phyloP scores from a whole-genome alignment of 2,888 invertebrate genomes.

The Argyresthia albistria region DNA sequence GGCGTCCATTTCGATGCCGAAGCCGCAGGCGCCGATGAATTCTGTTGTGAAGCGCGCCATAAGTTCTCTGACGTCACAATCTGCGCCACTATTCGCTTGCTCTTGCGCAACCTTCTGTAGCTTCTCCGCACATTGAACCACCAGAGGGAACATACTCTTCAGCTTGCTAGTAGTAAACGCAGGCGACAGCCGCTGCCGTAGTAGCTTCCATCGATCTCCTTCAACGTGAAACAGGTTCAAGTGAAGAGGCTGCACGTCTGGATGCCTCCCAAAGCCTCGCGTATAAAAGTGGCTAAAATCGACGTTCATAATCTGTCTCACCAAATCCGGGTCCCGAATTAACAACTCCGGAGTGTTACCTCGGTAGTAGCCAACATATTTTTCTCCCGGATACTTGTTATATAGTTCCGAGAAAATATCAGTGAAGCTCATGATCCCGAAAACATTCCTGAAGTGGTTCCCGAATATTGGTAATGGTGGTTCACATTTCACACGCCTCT shows the following conservation, averaged over 20 bases:
- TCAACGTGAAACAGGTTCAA: constrained; percentile 6
- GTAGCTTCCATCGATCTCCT: constrained; percentile 7
- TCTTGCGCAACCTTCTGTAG: neutral
- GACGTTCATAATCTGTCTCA: constrained; percentile 3
- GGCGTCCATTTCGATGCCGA: constrained; percentile 9
- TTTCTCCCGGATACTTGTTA: constrained; percentile 4
- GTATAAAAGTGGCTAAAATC: constrained; percentile 6
- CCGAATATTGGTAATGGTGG: constrained; percentile 37
- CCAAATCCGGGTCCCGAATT: constrained; percentile 9
- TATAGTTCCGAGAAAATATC: constrained; percentile 2
- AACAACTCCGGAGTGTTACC: constrained; percentile 7
- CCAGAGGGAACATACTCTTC: constrained; percentile 8
- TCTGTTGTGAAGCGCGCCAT: constrained; percentile 12
- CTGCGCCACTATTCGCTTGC: neutral
- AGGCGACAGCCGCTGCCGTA: constrained; percentile 7
- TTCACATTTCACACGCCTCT: constrained; percentile 38
- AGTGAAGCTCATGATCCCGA: constrained; percentile 20
- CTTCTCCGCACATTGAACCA: constrained; percentile 8
- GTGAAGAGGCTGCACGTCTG: constrained; percentile 1
- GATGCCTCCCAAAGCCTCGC: constrained; percentile 4
- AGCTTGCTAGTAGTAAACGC: constrained; percentile 8
- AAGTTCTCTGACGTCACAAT: constrained; percentile 7
- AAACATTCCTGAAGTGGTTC: constrained; percentile 26
- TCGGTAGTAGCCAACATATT: constrained; percentile 7
- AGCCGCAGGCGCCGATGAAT: constrained; percentile 10